phyloP scores from a whole-genome alignment of 2,888 invertebrate genomes.

The Cantharis nigra region DNA sequence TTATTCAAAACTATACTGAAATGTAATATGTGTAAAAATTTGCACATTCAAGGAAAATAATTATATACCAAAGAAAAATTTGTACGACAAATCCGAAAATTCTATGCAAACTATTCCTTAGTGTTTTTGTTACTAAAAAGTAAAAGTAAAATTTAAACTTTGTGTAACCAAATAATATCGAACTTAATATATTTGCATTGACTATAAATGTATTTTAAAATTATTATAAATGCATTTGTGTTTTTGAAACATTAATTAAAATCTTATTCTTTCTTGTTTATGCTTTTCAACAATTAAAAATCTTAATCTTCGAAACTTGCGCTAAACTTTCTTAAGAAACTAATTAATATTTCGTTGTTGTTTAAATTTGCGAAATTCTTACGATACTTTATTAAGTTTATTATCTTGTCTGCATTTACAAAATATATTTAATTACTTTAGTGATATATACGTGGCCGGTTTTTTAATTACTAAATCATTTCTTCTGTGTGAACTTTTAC shows the following conservation, averaged over 20 bases:
- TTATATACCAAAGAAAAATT: neutral
- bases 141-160: neutral
- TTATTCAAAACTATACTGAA: neutral
- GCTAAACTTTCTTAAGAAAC: slow-evolving; percentile 5
- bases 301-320: neutral
- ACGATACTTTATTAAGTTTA: slow-evolving; percentile 21
- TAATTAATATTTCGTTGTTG: slow-evolving; percentile 25
- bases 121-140: neutral
- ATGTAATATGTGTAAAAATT: neutral
- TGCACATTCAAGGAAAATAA: neutral
- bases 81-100: neutral
- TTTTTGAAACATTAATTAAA: slow-evolving; percentile 26
- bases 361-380: slow-evolving; percentile 22
- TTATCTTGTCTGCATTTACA: slow-evolving; percentile 9
- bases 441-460: slow-evolving; percentile 15
- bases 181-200: neutral
- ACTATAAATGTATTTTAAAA: neutral
- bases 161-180: neutral
- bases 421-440: slow-evolving; percentile 12
- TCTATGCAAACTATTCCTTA: neutral
- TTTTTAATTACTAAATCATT: slow-evolving; percentile 20
- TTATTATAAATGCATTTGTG: slow-evolving; percentile 14
- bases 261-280: slow-evolving; percentile 21
- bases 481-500: slow-evolving; percentile 17
- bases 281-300: slow-evolving; percentile 21